These are phyloP conservation scores for Etia nguti DNA, from an alignment of 2,113 vertebrate species.

Conservation along the genomic window DNA sequence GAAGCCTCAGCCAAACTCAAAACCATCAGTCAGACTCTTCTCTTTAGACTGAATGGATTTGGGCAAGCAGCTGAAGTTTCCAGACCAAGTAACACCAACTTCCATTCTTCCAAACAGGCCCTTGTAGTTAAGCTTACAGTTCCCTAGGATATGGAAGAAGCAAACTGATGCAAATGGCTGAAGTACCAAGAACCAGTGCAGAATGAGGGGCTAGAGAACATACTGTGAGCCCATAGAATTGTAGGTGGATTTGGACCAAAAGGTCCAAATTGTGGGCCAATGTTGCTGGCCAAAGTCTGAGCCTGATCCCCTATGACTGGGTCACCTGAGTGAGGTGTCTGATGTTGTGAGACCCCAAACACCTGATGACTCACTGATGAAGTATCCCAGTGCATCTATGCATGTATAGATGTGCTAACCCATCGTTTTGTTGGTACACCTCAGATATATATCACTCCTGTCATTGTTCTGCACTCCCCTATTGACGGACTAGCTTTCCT, in stretches of 20 bases:
- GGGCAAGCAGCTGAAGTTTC: background rate
- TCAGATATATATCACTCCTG: background rate
- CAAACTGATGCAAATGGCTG: background rate
- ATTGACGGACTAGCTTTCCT: background rate
- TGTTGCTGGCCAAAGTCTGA: background rate
- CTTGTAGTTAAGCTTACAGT: background rate
- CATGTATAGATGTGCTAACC: accelerated
- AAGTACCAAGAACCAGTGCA: background rate
- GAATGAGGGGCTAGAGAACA: background rate
- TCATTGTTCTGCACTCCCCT: background rate
- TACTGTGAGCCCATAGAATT: background rate
- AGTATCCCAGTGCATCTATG: background rate
- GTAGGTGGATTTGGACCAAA: background rate
- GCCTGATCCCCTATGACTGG: background rate
- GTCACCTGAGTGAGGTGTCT: background rate
- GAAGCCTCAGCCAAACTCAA: background rate
- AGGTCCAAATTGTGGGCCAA: background rate
- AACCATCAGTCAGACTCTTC: background rate
- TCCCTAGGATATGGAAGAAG: background rate
- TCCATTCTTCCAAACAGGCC: background rate
- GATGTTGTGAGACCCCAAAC: background rate
- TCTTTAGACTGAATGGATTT: background rate
- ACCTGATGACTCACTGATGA: background rate
- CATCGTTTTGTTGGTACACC: background rate
- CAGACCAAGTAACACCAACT: background rate